Conservation (phyloP, 2,113 vertebrate species). For the Calypte anna region DNA sequence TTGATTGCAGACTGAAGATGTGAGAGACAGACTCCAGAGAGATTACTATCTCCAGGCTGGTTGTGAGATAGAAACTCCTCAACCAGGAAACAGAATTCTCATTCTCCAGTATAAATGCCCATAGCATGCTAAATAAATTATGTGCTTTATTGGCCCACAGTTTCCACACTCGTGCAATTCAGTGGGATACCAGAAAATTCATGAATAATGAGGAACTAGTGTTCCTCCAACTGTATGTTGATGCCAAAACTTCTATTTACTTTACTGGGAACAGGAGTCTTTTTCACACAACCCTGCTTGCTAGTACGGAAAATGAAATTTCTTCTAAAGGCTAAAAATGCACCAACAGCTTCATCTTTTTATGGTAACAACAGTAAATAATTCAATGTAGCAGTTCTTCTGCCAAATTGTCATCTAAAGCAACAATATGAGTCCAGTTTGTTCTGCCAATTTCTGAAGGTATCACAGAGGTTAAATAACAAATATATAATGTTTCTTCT, state of each 20-base stretch:
- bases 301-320: neutral
- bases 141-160: neutral
- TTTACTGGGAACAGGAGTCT: neutral
- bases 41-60: neutral
- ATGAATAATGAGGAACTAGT: neutral
- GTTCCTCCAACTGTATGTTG: neutral
- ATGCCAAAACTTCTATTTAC: neutral
- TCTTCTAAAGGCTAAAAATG: neutral
- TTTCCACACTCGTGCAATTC: neutral
- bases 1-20: neutral
- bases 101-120: neutral
- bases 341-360: neutral
- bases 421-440: constrained; percentile 16
- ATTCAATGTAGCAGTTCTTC: neutral
- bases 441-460: constrained; percentile 63
- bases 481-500: constrained; percentile 41
- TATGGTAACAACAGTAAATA: neutral
- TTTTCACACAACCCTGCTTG: neutral
- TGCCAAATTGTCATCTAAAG: constrained; percentile 21
- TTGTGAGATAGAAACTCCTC: neutral
- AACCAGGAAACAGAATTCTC: neutral
- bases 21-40: neutral
- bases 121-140: constrained; percentile 7
- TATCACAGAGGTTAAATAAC: constrained; percentile 44
- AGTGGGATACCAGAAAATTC: neutral